Evolutionary conservation across 2,797 vertebrate species (phyloP).

Genomic region (Heteromormyrus szaboi): DNA sequence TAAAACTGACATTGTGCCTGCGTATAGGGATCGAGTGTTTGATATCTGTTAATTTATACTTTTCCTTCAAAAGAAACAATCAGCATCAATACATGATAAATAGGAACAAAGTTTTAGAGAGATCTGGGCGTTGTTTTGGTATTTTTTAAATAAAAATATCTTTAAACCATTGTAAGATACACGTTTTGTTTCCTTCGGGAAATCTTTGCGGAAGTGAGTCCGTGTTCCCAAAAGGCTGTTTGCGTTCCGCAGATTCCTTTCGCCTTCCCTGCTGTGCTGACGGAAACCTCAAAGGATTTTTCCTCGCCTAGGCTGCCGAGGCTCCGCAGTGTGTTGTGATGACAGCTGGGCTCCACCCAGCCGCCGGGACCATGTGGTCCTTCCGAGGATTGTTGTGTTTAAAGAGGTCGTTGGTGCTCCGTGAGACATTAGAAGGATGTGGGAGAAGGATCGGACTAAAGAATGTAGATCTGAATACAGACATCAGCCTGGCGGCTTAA

Average conservation of each 20-base stretch:
- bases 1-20: background rate
- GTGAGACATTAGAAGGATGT: background rate
- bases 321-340: constrained; percentile 34
- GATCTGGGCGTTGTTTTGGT: background rate
- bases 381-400: constrained; percentile 36
- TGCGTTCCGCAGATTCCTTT: constrained; percentile 7
- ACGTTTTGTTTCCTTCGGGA: background rate
- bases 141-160: background rate
- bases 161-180: background rate
- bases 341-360: constrained; percentile 37
- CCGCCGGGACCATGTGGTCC: constrained; percentile 34
- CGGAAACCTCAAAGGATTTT: constrained; percentile 30
- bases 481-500: background rate
- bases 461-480: background rate
- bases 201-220: background rate
- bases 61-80: background rate
- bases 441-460: background rate
- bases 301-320: constrained; percentile 19
- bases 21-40: background rate
- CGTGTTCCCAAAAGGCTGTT: background rate
- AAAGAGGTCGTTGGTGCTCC: background rate
- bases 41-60: background rate
- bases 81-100: background rate
- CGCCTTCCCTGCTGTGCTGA: constrained; percentile 17
- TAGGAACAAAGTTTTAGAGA: background rate